phyloP scores from a whole-genome alignment of 2,888 invertebrate species.

The Drosophila mimica region DNA sequence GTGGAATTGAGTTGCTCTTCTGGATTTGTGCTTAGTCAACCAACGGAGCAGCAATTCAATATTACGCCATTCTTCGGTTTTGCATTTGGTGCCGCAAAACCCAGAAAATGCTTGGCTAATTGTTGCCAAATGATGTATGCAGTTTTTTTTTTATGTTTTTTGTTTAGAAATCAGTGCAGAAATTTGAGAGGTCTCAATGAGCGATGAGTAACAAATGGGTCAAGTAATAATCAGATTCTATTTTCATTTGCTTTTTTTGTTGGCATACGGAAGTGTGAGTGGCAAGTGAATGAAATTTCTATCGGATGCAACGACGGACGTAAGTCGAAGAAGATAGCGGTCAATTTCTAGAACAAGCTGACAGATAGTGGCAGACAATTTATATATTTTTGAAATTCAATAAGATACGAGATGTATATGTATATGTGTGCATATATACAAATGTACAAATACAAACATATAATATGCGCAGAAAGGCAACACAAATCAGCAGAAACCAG shows the following conservation, averaged over 20 bases:
- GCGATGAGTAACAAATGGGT: conserved; percentile 41
- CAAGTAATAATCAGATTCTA: conserved; percentile 28
- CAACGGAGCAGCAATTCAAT: conserved; percentile 45
- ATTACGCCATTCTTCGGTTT: conserved; percentile 45
- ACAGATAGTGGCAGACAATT: conserved; percentile 38
- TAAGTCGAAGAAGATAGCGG: conserved; percentile 24
- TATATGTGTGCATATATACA: conserved; percentile 13
- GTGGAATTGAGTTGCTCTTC: conserved; percentile 7
- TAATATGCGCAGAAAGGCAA: conserved; percentile 60
- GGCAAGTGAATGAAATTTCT: conserved; percentile 38
- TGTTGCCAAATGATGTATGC: conserved; percentile 42
- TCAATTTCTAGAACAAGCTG: conserved; percentile 41
- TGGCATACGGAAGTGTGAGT: conserved; percentile 48
- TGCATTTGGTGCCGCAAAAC: conserved; percentile 29
- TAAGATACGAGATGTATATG: conserved; percentile 34
- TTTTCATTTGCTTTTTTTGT: not conserved
- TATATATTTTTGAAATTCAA: conserved; percentile 50
- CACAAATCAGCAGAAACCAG: conserved; percentile 78
- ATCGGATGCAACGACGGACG: conserved; percentile 13
- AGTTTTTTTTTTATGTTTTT: conserved; percentile 22
- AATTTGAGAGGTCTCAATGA: conserved; percentile 54
- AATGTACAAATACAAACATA: conserved; percentile 24
- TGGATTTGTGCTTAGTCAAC: conserved; percentile 33
- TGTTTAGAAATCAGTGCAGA: conserved; percentile 66
- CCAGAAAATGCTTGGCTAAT: conserved; percentile 65